Evolutionary conservation across 2,888 invertebrate genomes (phyloP).

Genomic region (Ditula angustiorana): DNA sequence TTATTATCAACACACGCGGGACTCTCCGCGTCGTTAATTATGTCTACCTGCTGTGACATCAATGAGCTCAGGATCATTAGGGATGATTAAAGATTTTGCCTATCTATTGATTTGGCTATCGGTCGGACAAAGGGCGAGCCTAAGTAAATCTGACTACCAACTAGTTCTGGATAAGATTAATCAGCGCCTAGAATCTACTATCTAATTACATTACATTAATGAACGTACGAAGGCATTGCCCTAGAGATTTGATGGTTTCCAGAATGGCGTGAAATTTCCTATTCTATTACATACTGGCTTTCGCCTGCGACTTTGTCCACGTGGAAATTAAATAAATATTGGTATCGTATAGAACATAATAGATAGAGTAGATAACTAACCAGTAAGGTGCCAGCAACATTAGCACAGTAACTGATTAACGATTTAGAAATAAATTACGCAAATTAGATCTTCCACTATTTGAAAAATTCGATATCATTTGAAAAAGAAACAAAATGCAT

Average conservation of each 20-base stretch:
- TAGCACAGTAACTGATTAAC: too few species aligned
- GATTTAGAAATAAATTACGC: too few species aligned
- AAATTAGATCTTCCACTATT: too few species aligned
- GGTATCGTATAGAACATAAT: background rate
- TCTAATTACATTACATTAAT: background rate
- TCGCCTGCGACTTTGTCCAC: background rate
- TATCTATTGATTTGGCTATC: conserved; percentile 15
- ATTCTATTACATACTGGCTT: background rate
- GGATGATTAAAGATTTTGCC: conserved; percentile 10
- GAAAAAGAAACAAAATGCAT: too few species aligned
- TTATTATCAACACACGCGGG: conserved; percentile 2
- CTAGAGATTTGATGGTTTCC: background rate
- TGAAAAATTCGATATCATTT: too few species aligned
- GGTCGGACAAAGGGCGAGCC: conserved; percentile 9
- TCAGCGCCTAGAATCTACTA: conserved; percentile 2
- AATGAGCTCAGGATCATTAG: conserved; percentile 15
- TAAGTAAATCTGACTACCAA: conserved; percentile 21
- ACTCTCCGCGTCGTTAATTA: conserved; percentile 15
- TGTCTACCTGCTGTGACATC: conserved; percentile 6
- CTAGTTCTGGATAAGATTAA: conserved; percentile 17
- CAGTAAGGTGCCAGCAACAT: too few species aligned
- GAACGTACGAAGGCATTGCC: background rate
- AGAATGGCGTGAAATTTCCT: background rate
- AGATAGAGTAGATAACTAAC: too few species aligned
- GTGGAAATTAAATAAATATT: too few species aligned